Evolutionary conservation across 2,113 vertebrate genomes (phyloP).

Genomic region (Sander vitreus): DNA sequence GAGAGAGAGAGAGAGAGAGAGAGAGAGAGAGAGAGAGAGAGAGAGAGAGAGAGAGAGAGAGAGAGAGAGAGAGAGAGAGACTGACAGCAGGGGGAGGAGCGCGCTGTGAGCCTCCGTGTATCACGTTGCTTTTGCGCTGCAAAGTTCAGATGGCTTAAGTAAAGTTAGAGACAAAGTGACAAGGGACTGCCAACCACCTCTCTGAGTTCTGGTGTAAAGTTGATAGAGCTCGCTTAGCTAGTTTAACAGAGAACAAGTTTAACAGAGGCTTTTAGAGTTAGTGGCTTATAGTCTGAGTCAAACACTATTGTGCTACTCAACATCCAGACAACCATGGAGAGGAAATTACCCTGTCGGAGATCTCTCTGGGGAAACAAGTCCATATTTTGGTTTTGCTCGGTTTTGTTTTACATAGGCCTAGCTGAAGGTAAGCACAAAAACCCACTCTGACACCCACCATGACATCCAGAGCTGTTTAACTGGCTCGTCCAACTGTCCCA

Average conservation of each 20-base stretch:
- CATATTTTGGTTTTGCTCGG: constrained; percentile 27
- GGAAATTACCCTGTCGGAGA: constrained; percentile 2
- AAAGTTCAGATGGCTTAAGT: neutral
- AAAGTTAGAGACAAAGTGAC: constrained; percentile 2
- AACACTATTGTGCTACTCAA: neutral
- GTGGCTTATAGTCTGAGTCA: neutral
- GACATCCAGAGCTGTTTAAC: neutral
- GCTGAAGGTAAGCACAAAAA: constrained; percentile 52
- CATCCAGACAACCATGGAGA: constrained; percentile 38
- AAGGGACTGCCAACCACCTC: neutral
- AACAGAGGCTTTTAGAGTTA: neutral
- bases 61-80: constrained; percentile 16
- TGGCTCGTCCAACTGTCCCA: no score
- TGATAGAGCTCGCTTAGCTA: neutral
- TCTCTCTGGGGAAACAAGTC: neutral
- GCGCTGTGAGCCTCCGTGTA: neutral
- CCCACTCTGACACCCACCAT: neutral
- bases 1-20: no score
- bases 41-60: constrained; percentile 1
- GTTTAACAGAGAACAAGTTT: neutral
- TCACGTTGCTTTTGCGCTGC: neutral
- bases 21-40: neutral
- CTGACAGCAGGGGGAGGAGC: constrained; percentile 48
- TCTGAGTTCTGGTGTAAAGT: neutral
- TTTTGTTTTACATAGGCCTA: constrained; percentile 17